Evolutionary conservation across 2,888 invertebrate species (phyloP), one percentile per base, ranked within the genome.

Genomic region (Microdon myrmicae): DNA sequence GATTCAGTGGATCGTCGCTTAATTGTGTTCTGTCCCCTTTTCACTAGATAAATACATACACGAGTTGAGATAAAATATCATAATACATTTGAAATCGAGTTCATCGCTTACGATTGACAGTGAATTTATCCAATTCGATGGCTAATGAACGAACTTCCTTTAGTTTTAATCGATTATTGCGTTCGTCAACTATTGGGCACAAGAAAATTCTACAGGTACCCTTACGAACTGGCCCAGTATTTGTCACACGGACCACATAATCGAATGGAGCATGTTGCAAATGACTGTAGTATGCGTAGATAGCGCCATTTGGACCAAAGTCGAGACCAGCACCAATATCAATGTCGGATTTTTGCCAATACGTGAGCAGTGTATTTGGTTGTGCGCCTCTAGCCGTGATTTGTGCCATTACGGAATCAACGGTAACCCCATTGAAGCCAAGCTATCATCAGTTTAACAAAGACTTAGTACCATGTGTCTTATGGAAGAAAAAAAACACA

Each of bases 321-420:
- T 94, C 93, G 35, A 94, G 82, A 0, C 92, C 93, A 20, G 90
- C 85, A 0, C 90, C 89, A 31, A 94, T 77, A 74, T 93, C 89
- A 25, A 92, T 85, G 70, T 90, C 89, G 31, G 90, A 90, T 74
- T 85, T 84, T 82, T 88, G 89, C 92, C 92, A 93, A 80, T 84
- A 89, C 0, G 91, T 92, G 68, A 83, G 80, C 10, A 92, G 73
- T 0, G 78, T 76, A 75, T 91, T 90, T 0, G 79, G 69, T 0
- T 72, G 66, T 13, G 74, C 64, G 45, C 44, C 73, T 56, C 58
- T 37, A 1, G 61, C 49, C 2, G 58, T 67, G n/a, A 77, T 67
- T 44, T 72, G 72, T 2, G 73, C 71, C 19, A 69, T 67, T 14
- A 75, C 38, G 3, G 67, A 54, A 17, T 69, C 69, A 3, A 77